Base-by-base conservation (phyloP, 2,888 invertebrate species). In the Actias luna region DNA sequence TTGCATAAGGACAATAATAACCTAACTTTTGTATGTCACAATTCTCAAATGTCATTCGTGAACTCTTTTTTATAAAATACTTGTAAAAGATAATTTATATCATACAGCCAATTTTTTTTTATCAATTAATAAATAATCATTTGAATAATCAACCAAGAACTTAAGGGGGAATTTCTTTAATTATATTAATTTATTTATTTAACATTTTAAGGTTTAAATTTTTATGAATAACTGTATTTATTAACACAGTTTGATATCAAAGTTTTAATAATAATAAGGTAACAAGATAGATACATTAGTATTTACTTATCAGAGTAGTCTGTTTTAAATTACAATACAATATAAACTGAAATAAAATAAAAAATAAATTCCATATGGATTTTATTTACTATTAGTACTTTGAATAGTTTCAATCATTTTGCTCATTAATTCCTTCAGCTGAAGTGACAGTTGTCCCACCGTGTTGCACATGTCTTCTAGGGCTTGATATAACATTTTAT, bases 391-490 rank as follows among this genome's bases (percentile, higher is more conserved):
- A n/a, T 7, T 16, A 55, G 57, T 57, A 22, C 16, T 61, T 29
- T 36, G 61, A 8, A 57, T 39, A 27, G 55, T 29, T n/a, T 65
- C 57, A 39, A 69, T 70, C 69, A 79, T 72, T 55, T 72, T 75
- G 60, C 67, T 70, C 71, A 81, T 74, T 1, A 82, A 66, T 0
- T 77, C 66, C 29, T 69, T 73, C 2, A 84, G 65, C 50, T 83
- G 81, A 0, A 64, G 60, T 0, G 82, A 77, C 1, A 84, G 69
- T 18, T 78, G 68, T 0, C 78, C 79, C 0, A 83, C 77, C 0
- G 81, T 80, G 1, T 65, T 69, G 64, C 79, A 80, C 63, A 84
- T 77, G 31, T 79, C 71, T 46, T 80, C 75, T 2, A 83, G 68
- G 36, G 63, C 55, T 55, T 69, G 65, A 62, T 68, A 62, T 39